Evolutionary conservation across 2,888 invertebrate genomes (phyloP).

Genomic region (Vanessa cardui): DNA sequence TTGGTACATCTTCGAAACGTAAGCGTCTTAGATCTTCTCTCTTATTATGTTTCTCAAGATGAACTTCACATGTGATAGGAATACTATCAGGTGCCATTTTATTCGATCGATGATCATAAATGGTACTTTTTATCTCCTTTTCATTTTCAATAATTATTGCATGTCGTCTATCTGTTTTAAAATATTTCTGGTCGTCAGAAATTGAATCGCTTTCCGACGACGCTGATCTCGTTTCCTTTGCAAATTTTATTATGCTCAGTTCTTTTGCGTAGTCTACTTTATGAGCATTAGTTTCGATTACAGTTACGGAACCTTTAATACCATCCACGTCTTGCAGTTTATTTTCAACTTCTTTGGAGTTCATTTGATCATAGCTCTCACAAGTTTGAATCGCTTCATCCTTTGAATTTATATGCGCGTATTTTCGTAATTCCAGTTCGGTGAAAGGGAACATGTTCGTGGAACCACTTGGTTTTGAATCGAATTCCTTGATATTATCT

Average conservation of each 20-base stretch:
- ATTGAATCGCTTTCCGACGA: slow-evolving; percentile 35
- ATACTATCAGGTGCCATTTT: slow-evolving; percentile 1
- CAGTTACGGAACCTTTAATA: not conserved
- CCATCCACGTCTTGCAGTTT: not conserved
- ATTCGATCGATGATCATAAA: slow-evolving; percentile 46
- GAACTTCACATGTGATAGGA: slow-evolving; percentile 30
- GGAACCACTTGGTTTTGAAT: slow-evolving; percentile 22
- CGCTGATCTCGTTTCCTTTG: slow-evolving; percentile 48
- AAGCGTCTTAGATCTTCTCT: slow-evolving; percentile 49
- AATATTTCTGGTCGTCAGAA: not conserved
- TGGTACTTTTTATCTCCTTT: slow-evolving; percentile 50
- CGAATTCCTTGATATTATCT: slow-evolving; percentile 17
- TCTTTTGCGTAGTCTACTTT: slow-evolving; percentile 47
- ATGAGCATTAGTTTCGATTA: not conserved
- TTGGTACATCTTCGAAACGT: slow-evolving; percentile 60
- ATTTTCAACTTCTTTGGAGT: slow-evolving; percentile 23
- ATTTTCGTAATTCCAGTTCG: slow-evolving; percentile 59
- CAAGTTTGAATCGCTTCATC: slow-evolving; percentile 65
- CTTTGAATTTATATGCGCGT: slow-evolving; percentile 35
- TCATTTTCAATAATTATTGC: slow-evolving; percentile 42
- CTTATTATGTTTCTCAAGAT: slow-evolving; percentile 29
- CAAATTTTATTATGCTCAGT: slow-evolving; percentile 57
- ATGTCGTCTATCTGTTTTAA: slow-evolving; percentile 19
- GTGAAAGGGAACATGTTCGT: slow-evolving; percentile 56
- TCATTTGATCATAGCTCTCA: slow-evolving; percentile 56